Evolutionary conservation across 2,888 invertebrate species (phyloP).

Genomic region (Monoplex corrugatus): DNA sequence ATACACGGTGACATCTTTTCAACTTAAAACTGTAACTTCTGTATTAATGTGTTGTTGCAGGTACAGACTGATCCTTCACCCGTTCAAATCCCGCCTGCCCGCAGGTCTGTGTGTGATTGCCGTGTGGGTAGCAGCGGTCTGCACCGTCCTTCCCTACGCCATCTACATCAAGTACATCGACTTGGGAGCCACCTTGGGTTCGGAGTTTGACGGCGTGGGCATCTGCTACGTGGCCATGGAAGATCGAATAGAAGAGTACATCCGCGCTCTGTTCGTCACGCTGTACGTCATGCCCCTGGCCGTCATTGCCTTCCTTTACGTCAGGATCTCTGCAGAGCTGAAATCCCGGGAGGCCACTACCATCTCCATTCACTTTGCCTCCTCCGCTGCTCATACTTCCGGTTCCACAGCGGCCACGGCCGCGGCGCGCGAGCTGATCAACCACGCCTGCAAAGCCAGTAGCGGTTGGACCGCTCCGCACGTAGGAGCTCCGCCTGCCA

Average conservation of each 20-base stretch:
- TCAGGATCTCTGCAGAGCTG: conserved; percentile 86
- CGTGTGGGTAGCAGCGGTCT: conserved; percentile 88
- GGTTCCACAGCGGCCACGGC: conserved; percentile 47
- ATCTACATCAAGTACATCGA: conserved; percentile 89
- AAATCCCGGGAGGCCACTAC: conserved; percentile 69
- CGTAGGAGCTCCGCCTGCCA: conserved; percentile 2
- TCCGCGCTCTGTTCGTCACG: conserved; percentile 79
- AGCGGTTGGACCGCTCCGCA: conserved; percentile 59
- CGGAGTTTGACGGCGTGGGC: conserved; percentile 73
- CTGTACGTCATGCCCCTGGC: conserved; percentile 85
- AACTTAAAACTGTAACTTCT: too few relatives aligned
- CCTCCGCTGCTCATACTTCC: conserved; percentile 33
- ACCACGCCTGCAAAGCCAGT: conserved; percentile 57
- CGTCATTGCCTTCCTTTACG: conserved; percentile 86
- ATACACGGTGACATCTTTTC: too few relatives aligned
- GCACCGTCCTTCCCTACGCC: conserved; percentile 88
- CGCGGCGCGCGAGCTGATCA: conserved; percentile 49
- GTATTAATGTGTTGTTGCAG: conserved; percentile 36
- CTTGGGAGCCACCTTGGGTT: conserved; percentile 84
- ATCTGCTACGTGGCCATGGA: conserved; percentile 76
- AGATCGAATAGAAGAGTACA: conserved; percentile 77
- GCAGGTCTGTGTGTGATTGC: conserved; percentile 87
- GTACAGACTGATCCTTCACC: conserved; percentile 86
- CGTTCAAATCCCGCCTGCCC: conserved; percentile 85
- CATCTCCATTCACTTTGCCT: conserved; percentile 68